Percentiles rank a stretch among this genome's conserved stretches.
Conservation (phyloP, 2,113 vertebrate genomes). For the Alectura lathami region DNA sequence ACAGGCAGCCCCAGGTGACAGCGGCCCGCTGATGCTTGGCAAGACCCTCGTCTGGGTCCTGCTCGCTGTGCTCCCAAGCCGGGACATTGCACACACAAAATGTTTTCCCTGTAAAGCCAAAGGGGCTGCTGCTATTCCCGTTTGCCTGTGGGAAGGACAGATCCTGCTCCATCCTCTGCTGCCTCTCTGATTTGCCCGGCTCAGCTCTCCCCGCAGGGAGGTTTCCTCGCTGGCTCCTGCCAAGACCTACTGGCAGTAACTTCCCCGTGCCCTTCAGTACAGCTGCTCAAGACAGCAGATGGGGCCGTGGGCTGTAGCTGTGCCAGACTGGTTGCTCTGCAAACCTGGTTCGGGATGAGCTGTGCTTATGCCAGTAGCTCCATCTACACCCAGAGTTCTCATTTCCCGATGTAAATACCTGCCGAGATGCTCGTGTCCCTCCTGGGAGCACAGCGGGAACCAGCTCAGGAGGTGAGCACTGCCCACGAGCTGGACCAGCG, state of each 20-base stretch:
- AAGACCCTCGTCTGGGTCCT: not conserved
- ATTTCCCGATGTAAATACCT: not conserved
- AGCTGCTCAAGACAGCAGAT: conserved; percentile 59
- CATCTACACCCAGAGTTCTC: not conserved
- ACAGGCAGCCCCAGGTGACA: fast-evolving
- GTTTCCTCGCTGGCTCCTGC: conserved; percentile 27
- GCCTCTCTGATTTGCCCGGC: not conserved
- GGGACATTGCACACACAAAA: fast-evolving
- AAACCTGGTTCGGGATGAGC: not conserved
- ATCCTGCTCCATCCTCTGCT: not conserved
- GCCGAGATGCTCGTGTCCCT: not conserved
- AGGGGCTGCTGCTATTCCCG: not conserved
- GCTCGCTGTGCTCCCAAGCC: not conserved
- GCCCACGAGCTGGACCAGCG: not conserved
- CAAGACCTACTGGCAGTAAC: conserved; percentile 50
- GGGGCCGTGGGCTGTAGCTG: conserved; percentile 29
- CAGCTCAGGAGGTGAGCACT: not conserved
- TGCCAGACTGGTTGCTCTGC: conserved; percentile 35
- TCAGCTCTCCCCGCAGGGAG: conserved; percentile 10
- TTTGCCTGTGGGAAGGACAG: not conserved
- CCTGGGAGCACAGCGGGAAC: not conserved
- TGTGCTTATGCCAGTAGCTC: not conserved
- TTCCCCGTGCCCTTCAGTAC: conserved; percentile 38
- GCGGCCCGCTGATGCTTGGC: not conserved
- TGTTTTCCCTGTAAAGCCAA: not conserved